Conservation (phyloP, 53 echinoderm and acorn worm species). For the Crossaster papposus region DNA sequence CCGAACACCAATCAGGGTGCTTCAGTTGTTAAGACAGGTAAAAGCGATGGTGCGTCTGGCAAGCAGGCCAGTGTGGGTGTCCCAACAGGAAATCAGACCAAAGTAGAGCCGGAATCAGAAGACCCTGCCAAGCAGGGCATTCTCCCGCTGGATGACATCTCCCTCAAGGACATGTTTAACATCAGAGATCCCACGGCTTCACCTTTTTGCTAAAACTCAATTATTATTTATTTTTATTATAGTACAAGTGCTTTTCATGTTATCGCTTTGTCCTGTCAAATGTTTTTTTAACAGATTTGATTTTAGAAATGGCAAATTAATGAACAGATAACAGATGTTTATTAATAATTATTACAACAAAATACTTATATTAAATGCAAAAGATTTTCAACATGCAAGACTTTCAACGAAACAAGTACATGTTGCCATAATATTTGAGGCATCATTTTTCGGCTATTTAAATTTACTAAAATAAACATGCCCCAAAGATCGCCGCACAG, state of each 20-base stretch:
- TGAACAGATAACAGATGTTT: neutral
- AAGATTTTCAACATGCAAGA: neutral
- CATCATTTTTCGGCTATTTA: too few species aligned
- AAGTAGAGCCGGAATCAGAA: conserved; percentile 40
- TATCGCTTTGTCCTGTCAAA: neutral
- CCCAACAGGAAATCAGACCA: neutral
- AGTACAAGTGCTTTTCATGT: neutral
- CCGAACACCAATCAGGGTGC: conserved; percentile 24
- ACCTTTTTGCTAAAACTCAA: conserved; percentile 75
- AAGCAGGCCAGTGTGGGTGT: too few species aligned
- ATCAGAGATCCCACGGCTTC: conserved; percentile 95
- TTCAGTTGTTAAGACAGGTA: neutral
- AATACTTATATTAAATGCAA: neutral
- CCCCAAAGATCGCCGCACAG: too few species aligned
- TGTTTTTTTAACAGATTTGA: neutral
- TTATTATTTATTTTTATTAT: neutral
- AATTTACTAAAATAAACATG: too few species aligned
- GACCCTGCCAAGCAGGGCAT: conserved; percentile 32
- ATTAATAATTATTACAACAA: too few species aligned
- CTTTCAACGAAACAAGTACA: too few species aligned
- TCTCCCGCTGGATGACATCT: conserved; percentile 64
- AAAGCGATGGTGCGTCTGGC: too few species aligned
- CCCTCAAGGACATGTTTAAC: conserved; percentile 97
- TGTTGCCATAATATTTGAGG: too few species aligned
- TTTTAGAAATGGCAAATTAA: neutral